phyloP scores from a whole-genome alignment of 2,888 invertebrate species.

The Leptothorax acervorum region DNA sequence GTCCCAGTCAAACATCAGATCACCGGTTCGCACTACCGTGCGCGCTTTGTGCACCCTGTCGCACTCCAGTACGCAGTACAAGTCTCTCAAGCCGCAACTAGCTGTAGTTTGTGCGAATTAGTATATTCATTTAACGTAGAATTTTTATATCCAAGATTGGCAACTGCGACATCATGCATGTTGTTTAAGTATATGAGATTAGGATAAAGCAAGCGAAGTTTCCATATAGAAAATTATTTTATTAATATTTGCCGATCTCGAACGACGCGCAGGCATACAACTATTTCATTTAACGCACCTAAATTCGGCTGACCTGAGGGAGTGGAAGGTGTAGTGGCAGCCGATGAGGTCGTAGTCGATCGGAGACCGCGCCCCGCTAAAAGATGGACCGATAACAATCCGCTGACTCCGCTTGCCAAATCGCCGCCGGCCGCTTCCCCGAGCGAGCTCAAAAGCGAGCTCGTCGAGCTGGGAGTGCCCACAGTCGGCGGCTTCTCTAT shows the following conservation, averaged over 20 bases:
- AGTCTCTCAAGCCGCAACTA: slow-evolving; percentile 90
- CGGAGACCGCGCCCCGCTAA: slow-evolving; percentile 95
- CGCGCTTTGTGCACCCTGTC: slow-evolving; percentile 98
- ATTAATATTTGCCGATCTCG: neutral
- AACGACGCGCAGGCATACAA: neutral
- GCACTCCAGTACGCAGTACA: slow-evolving; percentile 99
- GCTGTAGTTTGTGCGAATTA: slow-evolving; percentile 79
- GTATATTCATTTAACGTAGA: neutral
- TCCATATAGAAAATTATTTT: neutral
- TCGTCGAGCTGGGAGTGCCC: slow-evolving; percentile 87
- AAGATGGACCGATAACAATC: slow-evolving; percentile 96
- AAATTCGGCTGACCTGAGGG: slow-evolving; percentile 85
- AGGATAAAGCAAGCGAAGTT: neutral
- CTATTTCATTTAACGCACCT: slow-evolving; percentile 74
- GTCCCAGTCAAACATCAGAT: slow-evolving; percentile 99
- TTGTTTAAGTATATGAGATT: neutral
- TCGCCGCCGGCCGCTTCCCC: slow-evolving; percentile 81
- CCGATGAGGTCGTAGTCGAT: slow-evolving; percentile 89
- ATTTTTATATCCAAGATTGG: neutral
- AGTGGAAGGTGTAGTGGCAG: slow-evolving; percentile 91
- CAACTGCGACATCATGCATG: neutral
- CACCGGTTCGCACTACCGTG: slow-evolving; percentile 98
- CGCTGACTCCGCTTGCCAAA: slow-evolving; percentile 90
- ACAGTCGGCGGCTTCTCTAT: slow-evolving; percentile 90
- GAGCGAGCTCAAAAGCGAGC: slow-evolving; percentile 83